Base-by-base conservation (phyloP, 2,113 vertebrate species). In the Entelurus aequoreus region DNA sequence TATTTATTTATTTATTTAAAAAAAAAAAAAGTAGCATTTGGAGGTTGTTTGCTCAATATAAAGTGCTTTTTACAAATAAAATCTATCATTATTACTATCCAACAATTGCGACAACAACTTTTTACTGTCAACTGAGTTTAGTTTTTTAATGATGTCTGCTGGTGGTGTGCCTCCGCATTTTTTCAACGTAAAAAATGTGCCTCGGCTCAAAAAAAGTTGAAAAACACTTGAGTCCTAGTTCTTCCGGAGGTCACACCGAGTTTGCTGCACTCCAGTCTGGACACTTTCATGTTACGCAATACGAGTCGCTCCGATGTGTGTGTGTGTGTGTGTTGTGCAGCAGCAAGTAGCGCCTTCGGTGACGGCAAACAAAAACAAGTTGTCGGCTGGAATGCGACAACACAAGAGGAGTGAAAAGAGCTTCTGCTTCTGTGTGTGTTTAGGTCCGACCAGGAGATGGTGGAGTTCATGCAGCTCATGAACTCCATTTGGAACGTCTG, bases 401-500 rank as follows among this genome's bases (percentile, higher is more conserved):
- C 19, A 19, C 2, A 37, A 54, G 28, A 5, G 12, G 21, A 56
- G 28, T 28, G 15, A 56, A 58, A 58, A 16, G 9, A 5, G 51
- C 35, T 54, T 46, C 44, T 9, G 16, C 42, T n/a, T 68, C 53
- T 68, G 61, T 49, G 48, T 75, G 49, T 80, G 36, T 70, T 6
- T 60, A 97, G 95, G 83, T 94, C 93, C 0, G 91, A 93, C 38
- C 90, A 83, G 3, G 94, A 97, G 84, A 93, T 89, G 80, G 16
- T 91, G 35, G 91, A 61, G 65, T 96, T 97, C 65, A 91, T 94
- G 92, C 87, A 88, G 12, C 90, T 91, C 2, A 92, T 96, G 90
- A 93, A 94, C 83, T 94, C 92, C 0, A 65, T 92, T 48, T 97
- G 95, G 95, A 90, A 92, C 19, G 77, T 95, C 63, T 91, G 91